These are phyloP conservation scores for Neocrepidodera transversa DNA, from an alignment of 2,888 invertebrate species.

Conservation along the genomic window DNA sequence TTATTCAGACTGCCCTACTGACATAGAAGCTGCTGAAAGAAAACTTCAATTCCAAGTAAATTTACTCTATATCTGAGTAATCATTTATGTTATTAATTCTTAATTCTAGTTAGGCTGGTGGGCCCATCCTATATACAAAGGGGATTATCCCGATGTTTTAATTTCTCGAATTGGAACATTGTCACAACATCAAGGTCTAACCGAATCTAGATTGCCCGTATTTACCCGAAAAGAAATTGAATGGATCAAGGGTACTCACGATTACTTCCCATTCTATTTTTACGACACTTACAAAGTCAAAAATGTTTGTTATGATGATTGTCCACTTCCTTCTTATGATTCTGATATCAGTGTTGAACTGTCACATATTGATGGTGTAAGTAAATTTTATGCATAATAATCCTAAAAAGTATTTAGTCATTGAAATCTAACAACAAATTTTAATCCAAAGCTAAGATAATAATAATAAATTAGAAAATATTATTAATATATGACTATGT, in stretches of 20 bases:
- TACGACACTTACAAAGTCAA: not conserved
- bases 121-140: constrained; percentile 68
- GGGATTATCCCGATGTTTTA: constrained; percentile 73
- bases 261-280: constrained; percentile 71
- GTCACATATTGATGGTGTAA: not conserved
- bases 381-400: too few relatives aligned
- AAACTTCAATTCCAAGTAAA: constrained; percentile 65
- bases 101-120: constrained; percentile 37
- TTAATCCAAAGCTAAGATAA: too few relatives aligned
- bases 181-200: constrained; percentile 60
- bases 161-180: constrained; percentile 62
- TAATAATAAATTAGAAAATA: too few relatives aligned
- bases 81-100: too few relatives aligned
- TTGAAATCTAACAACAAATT: too few relatives aligned
- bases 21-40: constrained; percentile 66
- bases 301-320: not conserved
- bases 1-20: constrained; percentile 62
- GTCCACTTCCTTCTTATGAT: not conserved
- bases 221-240: constrained; percentile 68
- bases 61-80: too few relatives aligned
- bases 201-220: constrained; percentile 67
- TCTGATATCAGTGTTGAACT: not conserved
- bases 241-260: constrained; percentile 67
- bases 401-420: too few relatives aligned
- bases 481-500: too few relatives aligned